Percentiles rank a stretch among this genome's conserved stretches.
Conservation (phyloP, 2,113 vertebrate genomes). For the Syrmaticus mikado region DNA sequence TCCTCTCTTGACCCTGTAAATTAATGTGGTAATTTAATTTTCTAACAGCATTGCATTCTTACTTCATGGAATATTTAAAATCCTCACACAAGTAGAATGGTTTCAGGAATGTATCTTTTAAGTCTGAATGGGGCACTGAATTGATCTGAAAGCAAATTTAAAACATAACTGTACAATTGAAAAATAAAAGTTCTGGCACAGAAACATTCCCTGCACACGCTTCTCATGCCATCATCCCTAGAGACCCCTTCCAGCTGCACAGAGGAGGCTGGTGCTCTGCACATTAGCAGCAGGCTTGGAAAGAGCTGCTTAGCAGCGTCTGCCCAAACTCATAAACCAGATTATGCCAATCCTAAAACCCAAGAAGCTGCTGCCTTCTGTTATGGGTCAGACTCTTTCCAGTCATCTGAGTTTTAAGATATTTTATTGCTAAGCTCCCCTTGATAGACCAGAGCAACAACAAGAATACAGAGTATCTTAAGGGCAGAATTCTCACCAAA, state of each 20-base stretch:
- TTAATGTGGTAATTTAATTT: not conserved
- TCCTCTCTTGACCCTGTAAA: not conserved
- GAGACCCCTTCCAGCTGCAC: not conserved
- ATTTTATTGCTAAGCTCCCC: not conserved
- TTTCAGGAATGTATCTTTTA: not conserved
- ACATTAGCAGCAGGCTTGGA: not conserved
- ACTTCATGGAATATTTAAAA: not conserved
- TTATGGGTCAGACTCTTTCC: not conserved
- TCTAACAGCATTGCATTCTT: not conserved
- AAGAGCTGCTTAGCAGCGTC: not conserved
- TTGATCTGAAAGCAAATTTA: not conserved
- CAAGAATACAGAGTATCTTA: not conserved
- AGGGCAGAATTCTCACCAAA: not conserved
- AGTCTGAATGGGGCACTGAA: not conserved
- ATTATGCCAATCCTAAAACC: not conserved
- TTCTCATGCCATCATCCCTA: not conserved
- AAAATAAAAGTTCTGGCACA: not conserved
- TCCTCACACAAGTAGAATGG: not conserved
- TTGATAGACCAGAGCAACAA: not conserved
- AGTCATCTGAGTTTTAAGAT: not conserved
- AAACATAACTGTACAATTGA: fast-evolving
- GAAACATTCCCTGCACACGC: fast-evolving
- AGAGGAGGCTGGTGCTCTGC: fast-evolving
- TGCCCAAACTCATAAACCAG: not conserved
- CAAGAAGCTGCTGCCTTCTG: not conserved